These are phyloP conservation scores for Apis dorsata DNA, from an alignment of 1,140 invertebrate genomes.

Conservation along the genomic window DNA sequence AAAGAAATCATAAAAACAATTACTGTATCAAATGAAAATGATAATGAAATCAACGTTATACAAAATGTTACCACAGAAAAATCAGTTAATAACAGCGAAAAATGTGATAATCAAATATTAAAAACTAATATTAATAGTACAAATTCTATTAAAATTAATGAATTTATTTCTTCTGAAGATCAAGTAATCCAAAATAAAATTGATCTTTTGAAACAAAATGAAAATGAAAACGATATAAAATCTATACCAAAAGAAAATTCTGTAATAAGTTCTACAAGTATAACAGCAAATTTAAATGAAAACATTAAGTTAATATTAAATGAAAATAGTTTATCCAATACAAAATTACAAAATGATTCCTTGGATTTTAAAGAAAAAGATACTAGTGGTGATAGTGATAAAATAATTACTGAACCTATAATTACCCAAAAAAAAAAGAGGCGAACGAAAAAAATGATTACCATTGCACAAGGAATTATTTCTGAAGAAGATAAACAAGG, in stretches of 20 bases:
- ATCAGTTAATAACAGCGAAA: background rate
- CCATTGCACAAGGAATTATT: slow-evolving; percentile 13
- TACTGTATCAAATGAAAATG: background rate
- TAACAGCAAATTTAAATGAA: slow-evolving; percentile 13
- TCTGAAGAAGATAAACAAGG: slow-evolving; percentile 59
- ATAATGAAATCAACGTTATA: slow-evolving; percentile 2
- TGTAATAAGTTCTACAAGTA: slow-evolving; percentile 29
- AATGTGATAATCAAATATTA: slow-evolving; percentile 31
- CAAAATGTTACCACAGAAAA: slow-evolving; percentile 15
- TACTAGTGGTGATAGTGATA: slow-evolving; percentile 28
- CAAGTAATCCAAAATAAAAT: background rate
- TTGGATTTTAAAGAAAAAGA: slow-evolving; percentile 1
- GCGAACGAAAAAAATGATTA: slow-evolving; percentile 45
- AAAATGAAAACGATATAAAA: background rate
- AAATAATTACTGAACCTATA: slow-evolving; percentile 25
- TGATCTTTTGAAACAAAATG: slow-evolving; percentile 7
- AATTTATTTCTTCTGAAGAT: slow-evolving; percentile 18
- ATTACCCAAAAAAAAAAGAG: slow-evolving; percentile 33
- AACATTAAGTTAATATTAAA: slow-evolving; percentile 14
- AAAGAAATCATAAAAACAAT: background rate
- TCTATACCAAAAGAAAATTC: slow-evolving; percentile 28
- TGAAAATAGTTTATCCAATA: slow-evolving; percentile 11
- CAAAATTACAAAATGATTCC: background rate
- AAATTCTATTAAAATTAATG: slow-evolving; percentile 16
- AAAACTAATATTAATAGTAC: slow-evolving; percentile 22